Evolutionary conservation across 2,797 vertebrate species (phyloP), one percentile per base, ranked within the genome.

Genomic region (Catostomus latipinnis): DNA sequence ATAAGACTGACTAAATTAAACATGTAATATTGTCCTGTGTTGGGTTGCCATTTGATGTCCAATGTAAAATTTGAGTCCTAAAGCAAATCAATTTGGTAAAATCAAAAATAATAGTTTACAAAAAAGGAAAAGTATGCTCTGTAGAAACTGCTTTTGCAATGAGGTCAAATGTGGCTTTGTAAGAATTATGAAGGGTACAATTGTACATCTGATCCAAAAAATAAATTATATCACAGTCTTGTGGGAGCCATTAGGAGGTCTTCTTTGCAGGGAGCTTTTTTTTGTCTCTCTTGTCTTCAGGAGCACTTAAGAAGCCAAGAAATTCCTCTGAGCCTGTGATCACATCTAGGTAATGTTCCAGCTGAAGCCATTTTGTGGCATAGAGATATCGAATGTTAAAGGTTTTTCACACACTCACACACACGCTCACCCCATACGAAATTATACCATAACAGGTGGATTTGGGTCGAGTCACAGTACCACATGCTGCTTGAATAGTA

Each of bases 231-330:
- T 95, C 92, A 92, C 86, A 88, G 92, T 93, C 94, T 95, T 92
- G 91, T 92, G 90, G 95, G 95, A 96, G 93, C 95, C 94, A 97
- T 97, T 97, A 97, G 94, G 93, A 91, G 94, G 89, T 94, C 92
- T 95, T 95, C 92, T 92, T 91, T 86, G 94, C 83, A 86, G 87
- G 50, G 89, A 90, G 88, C 91, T 91, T 90, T 92, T 62, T 22
- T 94, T 90, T 90, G 92, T 93, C 93, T 89, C 90, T 86, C 88
- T 93, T 90, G 92, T 93, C 95, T 97, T 93, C 94, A 95, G 93
- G 92, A 96, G 94, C 96, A 97, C 96, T 97, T 96, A 95, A 93
- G 94, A 90, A 90, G 90, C 91, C 34, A 34, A 93, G 89, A 91
- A 93, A 93, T 92, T 91, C 91, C 93, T 91, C 91, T 90, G 92